Conservation (phyloP, 2,888 invertebrate genomes). For the Drosophila cognata region DNA sequence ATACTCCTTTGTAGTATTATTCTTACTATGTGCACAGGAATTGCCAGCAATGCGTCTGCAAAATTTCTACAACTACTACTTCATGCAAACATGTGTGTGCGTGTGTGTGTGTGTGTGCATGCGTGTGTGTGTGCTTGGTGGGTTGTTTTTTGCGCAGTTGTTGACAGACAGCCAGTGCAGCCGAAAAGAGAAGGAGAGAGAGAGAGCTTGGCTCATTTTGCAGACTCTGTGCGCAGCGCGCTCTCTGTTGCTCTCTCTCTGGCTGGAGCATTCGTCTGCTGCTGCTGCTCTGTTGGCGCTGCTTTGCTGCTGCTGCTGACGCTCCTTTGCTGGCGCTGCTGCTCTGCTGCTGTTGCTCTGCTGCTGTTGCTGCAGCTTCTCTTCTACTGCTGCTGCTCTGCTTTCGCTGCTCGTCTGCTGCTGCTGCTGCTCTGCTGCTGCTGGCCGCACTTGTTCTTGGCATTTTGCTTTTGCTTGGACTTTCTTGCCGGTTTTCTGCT, state of each 20-base stretch:
- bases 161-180: constrained; percentile 1
- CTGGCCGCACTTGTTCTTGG: constrained; percentile 68
- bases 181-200: not conserved
- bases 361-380: constrained; percentile 1
- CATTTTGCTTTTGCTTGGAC: constrained; percentile 58
- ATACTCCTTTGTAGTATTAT: constrained; percentile 73
- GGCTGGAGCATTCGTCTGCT: not conserved
- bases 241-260: constrained; percentile 19
- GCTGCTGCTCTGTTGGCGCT: not conserved
- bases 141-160: constrained; percentile 61
- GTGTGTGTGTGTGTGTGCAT: not conserved
- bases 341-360: not conserved
- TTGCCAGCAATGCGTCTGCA: constrained; percentile 70
- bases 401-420: not conserved
- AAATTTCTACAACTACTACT: constrained; percentile 53
- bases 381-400: not conserved
- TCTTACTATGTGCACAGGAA: constrained; percentile 70
- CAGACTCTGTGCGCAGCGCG: constrained; percentile 45
- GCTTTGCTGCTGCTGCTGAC: not conserved
- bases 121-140: constrained; percentile 24
- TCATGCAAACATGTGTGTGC: not conserved
- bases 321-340: not conserved
- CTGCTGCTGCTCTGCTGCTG: constrained; percentile 6
- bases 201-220: constrained; percentile 28
- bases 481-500: constrained; percentile 74